phyloP scores from a whole-genome alignment of 2,888 invertebrate genomes.

The Ferrisia virgata region DNA sequence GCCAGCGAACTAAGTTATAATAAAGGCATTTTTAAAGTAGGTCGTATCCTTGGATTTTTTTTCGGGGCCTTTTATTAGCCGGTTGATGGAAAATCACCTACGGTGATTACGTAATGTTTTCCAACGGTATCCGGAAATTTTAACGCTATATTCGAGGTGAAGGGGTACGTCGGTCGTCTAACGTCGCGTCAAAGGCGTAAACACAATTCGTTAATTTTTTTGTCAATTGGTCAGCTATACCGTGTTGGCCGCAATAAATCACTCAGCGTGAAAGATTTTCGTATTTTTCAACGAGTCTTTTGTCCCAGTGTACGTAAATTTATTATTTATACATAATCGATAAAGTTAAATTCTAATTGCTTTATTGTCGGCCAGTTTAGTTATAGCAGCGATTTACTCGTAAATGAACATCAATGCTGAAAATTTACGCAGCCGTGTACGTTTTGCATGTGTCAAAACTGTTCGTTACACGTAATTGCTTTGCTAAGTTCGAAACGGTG shows the following conservation, averaged over 20 bases:
- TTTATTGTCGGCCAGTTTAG: background rate
- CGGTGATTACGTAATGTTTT: background rate
- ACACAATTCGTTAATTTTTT: background rate
- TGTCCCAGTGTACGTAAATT: background rate
- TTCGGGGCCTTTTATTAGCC: background rate
- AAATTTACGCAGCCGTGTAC: background rate
- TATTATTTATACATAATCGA: too few species aligned
- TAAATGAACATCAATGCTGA: background rate
- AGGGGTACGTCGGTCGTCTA: too few species aligned
- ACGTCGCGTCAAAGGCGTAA: too few species aligned
- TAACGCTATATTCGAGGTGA: too few species aligned
- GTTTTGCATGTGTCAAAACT: background rate
- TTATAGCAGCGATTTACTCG: background rate
- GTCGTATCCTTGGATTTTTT: constrained; percentile 3
- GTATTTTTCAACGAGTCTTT: too few species aligned
- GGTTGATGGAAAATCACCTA: background rate
- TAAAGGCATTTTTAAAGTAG: background rate
- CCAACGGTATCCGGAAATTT: background rate
- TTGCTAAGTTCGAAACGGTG: background rate
- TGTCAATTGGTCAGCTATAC: background rate
- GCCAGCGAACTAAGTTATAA: background rate
- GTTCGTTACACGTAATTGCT: background rate
- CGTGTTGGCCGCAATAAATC: background rate
- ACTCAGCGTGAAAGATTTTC: background rate
- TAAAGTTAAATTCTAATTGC: background rate